A percentile compares a stretch with the other conserved stretches of the same genome.
These are phyloP conservation scores for Brevimyrus niger DNA, from an alignment of 2,113 vertebrate genomes.

Conservation along the genomic window DNA sequence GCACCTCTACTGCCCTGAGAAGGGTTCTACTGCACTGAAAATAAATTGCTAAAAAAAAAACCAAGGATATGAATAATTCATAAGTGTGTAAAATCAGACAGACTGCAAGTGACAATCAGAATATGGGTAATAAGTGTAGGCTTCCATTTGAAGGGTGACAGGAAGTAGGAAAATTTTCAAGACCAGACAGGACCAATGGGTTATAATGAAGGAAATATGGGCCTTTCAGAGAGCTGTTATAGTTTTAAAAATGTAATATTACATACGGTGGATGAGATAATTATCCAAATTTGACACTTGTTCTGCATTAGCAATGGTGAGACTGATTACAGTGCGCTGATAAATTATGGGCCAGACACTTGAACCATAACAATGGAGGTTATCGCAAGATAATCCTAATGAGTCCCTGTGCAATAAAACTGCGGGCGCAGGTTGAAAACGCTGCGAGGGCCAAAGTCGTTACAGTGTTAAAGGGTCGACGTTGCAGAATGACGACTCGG, in stretches of 20 bases:
- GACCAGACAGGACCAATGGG: slow-evolving; percentile 43
- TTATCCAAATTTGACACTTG: slow-evolving; percentile 52
- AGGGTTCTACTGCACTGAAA: slow-evolving; percentile 37
- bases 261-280: slow-evolving; percentile 55
- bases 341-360: slow-evolving; percentile 51
- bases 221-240: slow-evolving; percentile 38
- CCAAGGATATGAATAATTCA: slow-evolving; percentile 54
- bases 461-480: slow-evolving; percentile 18
- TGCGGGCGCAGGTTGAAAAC: slow-evolving; percentile 14
- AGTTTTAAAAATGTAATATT: slow-evolving; percentile 42
- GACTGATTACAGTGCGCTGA: slow-evolving; percentile 53
- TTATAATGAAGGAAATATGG: slow-evolving; percentile 50
- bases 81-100: slow-evolving; percentile 42
- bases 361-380: slow-evolving; percentile 46
- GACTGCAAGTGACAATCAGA: slow-evolving; percentile 50
- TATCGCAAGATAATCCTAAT: slow-evolving; percentile 46
- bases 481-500: neutral
- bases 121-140: slow-evolving; percentile 32
- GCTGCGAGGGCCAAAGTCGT: slow-evolving; percentile 24
- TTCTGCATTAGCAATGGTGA: slow-evolving; percentile 46
- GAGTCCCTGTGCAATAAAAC: slow-evolving; percentile 40
- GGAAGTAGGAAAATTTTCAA: slow-evolving; percentile 50
- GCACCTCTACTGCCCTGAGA: slow-evolving; percentile 13
- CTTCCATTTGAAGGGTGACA: slow-evolving; percentile 47
- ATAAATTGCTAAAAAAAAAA: slow-evolving; percentile 36